Evolutionary conservation across 2,797 vertebrate genomes (phyloP).

Genomic region (Alfaro cultratus): DNA sequence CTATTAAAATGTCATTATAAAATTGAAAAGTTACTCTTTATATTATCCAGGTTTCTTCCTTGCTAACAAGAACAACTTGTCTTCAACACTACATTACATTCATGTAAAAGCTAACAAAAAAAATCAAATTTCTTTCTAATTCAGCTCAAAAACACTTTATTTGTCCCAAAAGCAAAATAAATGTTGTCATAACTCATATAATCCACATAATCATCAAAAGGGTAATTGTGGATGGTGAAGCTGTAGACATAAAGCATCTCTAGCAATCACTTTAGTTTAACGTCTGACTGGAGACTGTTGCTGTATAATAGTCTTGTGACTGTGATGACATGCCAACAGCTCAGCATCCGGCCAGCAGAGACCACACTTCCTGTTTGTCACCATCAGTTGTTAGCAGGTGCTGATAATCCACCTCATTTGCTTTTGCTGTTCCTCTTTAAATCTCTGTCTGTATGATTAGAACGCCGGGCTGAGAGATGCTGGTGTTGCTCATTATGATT

Average conservation of each 20-base stretch:
- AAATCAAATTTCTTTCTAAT: neutral
- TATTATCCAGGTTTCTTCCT: too few species aligned
- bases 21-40: too few species aligned
- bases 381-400: neutral
- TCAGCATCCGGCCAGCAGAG: neutral
- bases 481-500: neutral
- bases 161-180: neutral
- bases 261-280: too few species aligned
- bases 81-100: neutral
- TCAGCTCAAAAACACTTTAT: too few species aligned
- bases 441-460: neutral
- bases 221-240: neutral
- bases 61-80: too few species aligned
- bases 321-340: neutral
- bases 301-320: neutral
- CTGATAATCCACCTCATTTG: neutral
- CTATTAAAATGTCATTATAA: too few species aligned
- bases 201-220: neutral
- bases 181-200: neutral
- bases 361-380: neutral
- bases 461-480: neutral
- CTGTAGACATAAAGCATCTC: neutral
- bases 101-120: neutral
- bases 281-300: neutral
- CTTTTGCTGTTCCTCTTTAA: neutral